Percentiles rank a stretch among this genome's conserved stretches.
These are phyloP conservation scores for Sinopyrophorus schimmeli DNA, from an alignment of 2,888 invertebrate species.

Conservation along the genomic window DNA sequence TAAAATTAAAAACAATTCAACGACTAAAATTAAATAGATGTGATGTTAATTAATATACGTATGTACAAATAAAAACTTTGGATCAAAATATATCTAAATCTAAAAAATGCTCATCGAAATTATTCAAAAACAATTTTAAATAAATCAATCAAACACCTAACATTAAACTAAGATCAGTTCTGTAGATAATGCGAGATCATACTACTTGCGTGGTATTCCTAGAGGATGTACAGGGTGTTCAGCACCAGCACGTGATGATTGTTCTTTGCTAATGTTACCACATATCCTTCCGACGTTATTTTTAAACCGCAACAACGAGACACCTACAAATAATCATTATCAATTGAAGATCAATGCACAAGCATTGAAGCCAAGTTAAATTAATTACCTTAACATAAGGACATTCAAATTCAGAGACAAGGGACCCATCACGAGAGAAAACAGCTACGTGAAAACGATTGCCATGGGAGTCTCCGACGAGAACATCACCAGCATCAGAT, in stretches of 20 bases:
- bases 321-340: constrained; percentile 67
- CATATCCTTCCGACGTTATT: constrained; percentile 95
- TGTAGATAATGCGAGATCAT: constrained; percentile 55
- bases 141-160: constrained; percentile 29
- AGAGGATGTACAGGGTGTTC: constrained; percentile 90
- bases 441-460: constrained; percentile 98
- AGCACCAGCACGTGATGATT: constrained; percentile 98
- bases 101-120: constrained; percentile 22
- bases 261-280: constrained; percentile 96
- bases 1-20: constrained; percentile 37
- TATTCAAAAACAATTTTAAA: constrained; percentile 22
- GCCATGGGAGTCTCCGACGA: constrained; percentile 96
- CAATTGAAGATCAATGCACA: constrained; percentile 9
- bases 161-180: constrained; percentile 54
- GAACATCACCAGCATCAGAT: constrained; percentile 93
- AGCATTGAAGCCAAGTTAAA: neutral
- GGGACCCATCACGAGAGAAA: constrained; percentile 84
- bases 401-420: constrained; percentile 93
- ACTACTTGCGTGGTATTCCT: constrained; percentile 62
- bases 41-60: constrained; percentile 22
- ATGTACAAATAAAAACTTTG: constrained; percentile 32
- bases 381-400: constrained; percentile 89
- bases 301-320: constrained; percentile 97
- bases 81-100: constrained; percentile 26
- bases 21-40: constrained; percentile 35